Conservation (phyloP, 2,888 invertebrate genomes). For the Diarsia rubi region DNA sequence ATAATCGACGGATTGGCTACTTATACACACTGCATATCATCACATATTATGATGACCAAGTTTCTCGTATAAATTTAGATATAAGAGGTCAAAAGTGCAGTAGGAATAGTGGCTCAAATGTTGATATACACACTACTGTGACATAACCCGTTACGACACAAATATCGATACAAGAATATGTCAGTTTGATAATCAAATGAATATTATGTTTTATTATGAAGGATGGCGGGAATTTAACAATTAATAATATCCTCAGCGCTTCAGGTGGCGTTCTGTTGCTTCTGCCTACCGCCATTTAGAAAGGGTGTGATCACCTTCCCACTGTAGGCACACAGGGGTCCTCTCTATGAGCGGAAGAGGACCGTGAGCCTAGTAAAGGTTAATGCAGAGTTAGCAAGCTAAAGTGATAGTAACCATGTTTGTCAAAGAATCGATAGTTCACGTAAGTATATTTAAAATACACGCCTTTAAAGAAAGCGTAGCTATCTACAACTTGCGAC, state of each 20-base stretch:
- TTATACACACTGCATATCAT: slow-evolving; percentile 6
- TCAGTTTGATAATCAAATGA: slow-evolving; percentile 25
- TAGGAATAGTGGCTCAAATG: slow-evolving; percentile 62
- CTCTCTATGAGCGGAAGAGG: too few species aligned
- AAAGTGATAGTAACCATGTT: too few species aligned
- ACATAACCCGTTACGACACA: slow-evolving; percentile 25
- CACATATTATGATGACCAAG: slow-evolving; percentile 32
- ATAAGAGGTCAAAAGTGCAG: slow-evolving; percentile 74
- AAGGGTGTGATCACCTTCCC: too few species aligned
- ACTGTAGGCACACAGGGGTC: background rate
- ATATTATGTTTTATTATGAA: background rate
- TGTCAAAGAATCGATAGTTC: too few species aligned
- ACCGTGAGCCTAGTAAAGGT: too few species aligned
- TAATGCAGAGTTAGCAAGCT: too few species aligned
- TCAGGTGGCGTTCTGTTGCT: too few species aligned
- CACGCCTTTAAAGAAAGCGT: too few species aligned
- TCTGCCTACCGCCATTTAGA: too few species aligned
- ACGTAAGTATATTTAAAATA: too few species aligned
- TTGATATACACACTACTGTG: slow-evolving; percentile 19
- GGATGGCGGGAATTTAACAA: background rate
- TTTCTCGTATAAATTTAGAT: slow-evolving; percentile 61
- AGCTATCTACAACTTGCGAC: too few species aligned
- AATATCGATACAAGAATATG: slow-evolving; percentile 1
- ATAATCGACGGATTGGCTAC: background rate
- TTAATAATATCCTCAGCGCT: too few species aligned